These are phyloP conservation scores for Climacteris rufus DNA, from an alignment of 2,113 vertebrate genomes.

Conservation along the genomic window DNA sequence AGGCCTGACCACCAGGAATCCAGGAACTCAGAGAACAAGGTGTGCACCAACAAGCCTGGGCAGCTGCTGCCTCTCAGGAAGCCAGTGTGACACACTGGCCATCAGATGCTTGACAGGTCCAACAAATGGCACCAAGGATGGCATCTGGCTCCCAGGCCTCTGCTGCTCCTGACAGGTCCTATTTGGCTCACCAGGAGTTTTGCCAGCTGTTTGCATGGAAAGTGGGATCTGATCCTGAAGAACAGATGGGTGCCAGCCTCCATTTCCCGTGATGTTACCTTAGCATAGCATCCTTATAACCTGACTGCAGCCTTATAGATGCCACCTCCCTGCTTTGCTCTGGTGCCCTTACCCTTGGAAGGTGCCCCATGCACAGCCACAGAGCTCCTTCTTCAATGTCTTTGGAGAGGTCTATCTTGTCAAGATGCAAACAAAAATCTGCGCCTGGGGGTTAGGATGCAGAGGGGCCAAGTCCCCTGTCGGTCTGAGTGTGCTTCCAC, in stretches of 20 bases:
- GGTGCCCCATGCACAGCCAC: background rate
- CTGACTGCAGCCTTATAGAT: background rate
- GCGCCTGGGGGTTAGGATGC: background rate
- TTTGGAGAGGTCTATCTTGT: background rate
- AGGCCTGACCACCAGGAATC: background rate
- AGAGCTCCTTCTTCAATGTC: background rate
- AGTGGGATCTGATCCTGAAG: background rate
- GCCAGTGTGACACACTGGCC: background rate
- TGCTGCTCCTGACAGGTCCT: background rate
- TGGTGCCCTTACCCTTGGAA: background rate
- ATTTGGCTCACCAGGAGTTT: background rate
- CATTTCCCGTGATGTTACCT: background rate
- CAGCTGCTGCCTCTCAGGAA: background rate
- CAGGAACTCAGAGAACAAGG: background rate
- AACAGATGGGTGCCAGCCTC: fast-evolving
- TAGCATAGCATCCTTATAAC: background rate
- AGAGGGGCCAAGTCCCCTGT: fast-evolving
- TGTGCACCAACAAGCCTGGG: background rate
- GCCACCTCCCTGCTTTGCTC: background rate
- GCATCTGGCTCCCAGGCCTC: background rate
- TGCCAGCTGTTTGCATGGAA: background rate
- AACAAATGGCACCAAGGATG: background rate
- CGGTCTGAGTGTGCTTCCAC: background rate
- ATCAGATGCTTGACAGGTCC: background rate
- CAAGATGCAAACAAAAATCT: background rate